Percentiles rank a stretch among this genome's conserved stretches.
Conservation (phyloP, 2,113 vertebrate species). For the Nesogale talazaci region DNA sequence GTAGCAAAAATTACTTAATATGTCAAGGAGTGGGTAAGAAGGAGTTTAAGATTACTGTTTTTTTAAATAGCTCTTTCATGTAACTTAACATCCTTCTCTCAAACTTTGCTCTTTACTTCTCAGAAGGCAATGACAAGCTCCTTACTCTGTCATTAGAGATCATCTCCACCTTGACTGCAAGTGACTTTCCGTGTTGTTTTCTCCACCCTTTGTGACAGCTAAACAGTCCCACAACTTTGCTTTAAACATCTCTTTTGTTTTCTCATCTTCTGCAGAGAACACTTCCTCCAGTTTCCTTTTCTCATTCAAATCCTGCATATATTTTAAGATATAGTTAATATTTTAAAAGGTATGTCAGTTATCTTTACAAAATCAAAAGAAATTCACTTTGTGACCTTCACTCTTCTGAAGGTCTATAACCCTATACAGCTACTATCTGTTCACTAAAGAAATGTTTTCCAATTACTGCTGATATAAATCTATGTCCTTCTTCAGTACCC, state of each 20-base stretch:
- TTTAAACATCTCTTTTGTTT: not conserved
- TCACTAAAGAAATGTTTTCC: not conserved
- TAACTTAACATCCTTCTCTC: not conserved
- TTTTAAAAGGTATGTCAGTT: not conserved
- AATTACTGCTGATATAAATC: not conserved
- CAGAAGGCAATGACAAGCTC: not conserved
- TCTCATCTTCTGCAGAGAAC: not conserved
- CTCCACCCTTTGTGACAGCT: not conserved
- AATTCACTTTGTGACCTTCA: not conserved
- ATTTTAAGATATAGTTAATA: not conserved
- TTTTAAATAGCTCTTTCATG: not conserved
- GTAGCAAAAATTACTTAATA: not conserved
- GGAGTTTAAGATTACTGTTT: constrained; percentile 21
- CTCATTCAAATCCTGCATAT: not conserved
- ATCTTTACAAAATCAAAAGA: not conserved
- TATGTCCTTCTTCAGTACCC: not conserved
- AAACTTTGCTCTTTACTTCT: not conserved
- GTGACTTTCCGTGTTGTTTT: not conserved
- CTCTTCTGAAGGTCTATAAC: not conserved
- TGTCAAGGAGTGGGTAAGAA: not conserved
- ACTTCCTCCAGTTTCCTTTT: not conserved
- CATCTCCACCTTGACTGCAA: not conserved
- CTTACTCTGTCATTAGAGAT: not conserved
- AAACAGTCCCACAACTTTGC: not conserved
- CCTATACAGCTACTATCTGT: not conserved